Evolutionary conservation across 2,113 vertebrate species (phyloP).

Genomic region (Ptychochromis oligacanthus): DNA sequence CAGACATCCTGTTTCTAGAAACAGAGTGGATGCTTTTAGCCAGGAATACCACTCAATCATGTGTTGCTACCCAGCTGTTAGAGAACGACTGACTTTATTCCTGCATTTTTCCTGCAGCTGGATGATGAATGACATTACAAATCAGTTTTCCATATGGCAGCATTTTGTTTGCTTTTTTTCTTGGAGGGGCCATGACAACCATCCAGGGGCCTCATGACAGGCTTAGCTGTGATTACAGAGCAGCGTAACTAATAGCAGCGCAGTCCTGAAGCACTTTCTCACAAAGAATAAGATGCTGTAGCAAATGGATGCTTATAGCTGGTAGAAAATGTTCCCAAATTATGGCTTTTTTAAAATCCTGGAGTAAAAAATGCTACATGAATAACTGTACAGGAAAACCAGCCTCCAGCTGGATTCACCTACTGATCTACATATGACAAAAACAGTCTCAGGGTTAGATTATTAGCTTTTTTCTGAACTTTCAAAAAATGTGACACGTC

Average conservation of each 20-base stretch:
- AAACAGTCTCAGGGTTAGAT: background rate
- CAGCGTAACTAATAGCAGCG: slow-evolving; percentile 34
- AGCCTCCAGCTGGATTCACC: background rate
- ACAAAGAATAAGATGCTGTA: slow-evolving; percentile 13
- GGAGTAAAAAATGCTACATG: background rate
- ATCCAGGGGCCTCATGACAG: slow-evolving; percentile 24
- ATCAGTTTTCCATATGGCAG: slow-evolving; percentile 63
- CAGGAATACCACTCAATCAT: slow-evolving; percentile 50
- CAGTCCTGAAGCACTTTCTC: slow-evolving; percentile 33
- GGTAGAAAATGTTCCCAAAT: background rate
- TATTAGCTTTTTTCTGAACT: background rate
- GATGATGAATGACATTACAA: slow-evolving; percentile 55
- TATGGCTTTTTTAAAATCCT: background rate
- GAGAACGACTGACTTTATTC: slow-evolving; percentile 30
- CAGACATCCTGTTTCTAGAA: slow-evolving; percentile 35
- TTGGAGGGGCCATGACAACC: slow-evolving; percentile 46
- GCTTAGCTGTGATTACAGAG: slow-evolving; percentile 53
- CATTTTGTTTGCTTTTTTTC: slow-evolving; percentile 47
- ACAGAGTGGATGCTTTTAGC: background rate
- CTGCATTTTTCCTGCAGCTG: slow-evolving; percentile 47
- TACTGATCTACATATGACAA: background rate
- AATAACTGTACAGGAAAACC: background rate
- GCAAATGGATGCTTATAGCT: background rate
- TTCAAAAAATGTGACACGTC: no score
- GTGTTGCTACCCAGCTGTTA: slow-evolving; percentile 54